phyloP scores from a whole-genome alignment of 1,140 invertebrate genomes.

The Bombyx mandarina region DNA sequence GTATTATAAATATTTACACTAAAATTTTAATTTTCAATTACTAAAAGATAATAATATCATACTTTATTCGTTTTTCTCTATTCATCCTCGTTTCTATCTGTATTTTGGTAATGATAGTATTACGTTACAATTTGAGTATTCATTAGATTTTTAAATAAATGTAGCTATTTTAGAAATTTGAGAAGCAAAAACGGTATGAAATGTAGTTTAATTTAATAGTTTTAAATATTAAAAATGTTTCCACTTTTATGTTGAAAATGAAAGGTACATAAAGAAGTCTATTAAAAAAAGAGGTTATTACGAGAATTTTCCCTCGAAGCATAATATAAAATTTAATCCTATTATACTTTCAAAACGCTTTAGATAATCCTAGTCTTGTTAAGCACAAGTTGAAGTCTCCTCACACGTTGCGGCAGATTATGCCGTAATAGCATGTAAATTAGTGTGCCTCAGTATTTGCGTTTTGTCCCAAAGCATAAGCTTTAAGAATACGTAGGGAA shows the following conservation, averaged over 20 bases:
- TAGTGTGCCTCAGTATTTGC: slow-evolving; percentile 19
- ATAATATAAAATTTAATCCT: neutral
- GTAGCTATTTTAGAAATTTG: neutral
- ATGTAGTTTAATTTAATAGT: neutral
- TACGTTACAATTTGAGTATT: neutral
- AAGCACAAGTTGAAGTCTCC: slow-evolving; percentile 18
- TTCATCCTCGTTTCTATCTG: no score
- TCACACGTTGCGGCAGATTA: slow-evolving; percentile 21
- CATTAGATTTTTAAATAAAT: neutral
- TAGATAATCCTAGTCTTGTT: slow-evolving; percentile 4
- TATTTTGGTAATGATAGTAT: no score
- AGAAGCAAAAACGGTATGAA: neutral
- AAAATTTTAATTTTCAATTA: no score
- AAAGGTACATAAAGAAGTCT: neutral
- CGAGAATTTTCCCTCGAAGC: neutral
- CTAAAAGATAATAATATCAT: no score
- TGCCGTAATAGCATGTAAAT: slow-evolving; percentile 33
- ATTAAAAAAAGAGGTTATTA: neutral
- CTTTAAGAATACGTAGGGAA: neutral
- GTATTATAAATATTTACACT: no score
- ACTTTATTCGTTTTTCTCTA: no score
- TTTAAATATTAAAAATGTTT: neutral
- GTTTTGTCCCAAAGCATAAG: slow-evolving; percentile 8
- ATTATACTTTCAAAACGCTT: neutral
- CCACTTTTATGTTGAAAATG: neutral